These are phyloP conservation scores for Xiphophorus birchmanni DNA, from an alignment of 2,797 vertebrate genomes.

Conservation along the genomic window DNA sequence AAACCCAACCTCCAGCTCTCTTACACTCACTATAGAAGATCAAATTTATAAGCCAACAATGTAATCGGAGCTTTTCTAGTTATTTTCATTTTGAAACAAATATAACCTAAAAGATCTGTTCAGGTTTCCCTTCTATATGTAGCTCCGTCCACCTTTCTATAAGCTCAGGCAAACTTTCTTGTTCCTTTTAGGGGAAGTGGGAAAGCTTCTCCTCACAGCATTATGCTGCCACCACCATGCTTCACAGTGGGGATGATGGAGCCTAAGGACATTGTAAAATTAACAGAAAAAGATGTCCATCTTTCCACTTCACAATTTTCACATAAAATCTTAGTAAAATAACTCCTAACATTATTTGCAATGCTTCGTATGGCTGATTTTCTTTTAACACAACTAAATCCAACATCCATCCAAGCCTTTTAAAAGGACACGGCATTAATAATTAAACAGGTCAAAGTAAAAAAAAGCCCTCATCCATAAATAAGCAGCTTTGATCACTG, in stretches of 20 bases:
- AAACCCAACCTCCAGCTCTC: not conserved
- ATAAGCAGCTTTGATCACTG: constrained; percentile 26
- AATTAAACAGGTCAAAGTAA: constrained; percentile 19
- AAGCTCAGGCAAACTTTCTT: not conserved
- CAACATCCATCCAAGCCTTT: not conserved
- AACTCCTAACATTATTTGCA: not conserved
- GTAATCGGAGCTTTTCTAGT: not conserved
- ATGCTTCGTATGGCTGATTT: not conserved
- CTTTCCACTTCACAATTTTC: not conserved
- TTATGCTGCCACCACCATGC: not conserved
- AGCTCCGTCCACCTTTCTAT: not conserved
- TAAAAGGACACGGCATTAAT: not conserved
- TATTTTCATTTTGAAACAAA: not conserved
- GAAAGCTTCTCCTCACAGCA: not conserved
- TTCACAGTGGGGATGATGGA: not conserved
- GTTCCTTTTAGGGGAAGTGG: not conserved
- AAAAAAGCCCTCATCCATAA: constrained; percentile 16
- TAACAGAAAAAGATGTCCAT: not conserved
- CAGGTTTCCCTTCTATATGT: not conserved
- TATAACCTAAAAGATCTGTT: not conserved
- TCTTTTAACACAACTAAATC: not conserved
- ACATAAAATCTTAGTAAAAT: not conserved
- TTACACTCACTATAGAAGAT: not conserved
- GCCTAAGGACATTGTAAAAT: not conserved
- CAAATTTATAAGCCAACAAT: not conserved